Conservation (phyloP, 1,140 invertebrate genomes). For the Atta cephalotes region DNA sequence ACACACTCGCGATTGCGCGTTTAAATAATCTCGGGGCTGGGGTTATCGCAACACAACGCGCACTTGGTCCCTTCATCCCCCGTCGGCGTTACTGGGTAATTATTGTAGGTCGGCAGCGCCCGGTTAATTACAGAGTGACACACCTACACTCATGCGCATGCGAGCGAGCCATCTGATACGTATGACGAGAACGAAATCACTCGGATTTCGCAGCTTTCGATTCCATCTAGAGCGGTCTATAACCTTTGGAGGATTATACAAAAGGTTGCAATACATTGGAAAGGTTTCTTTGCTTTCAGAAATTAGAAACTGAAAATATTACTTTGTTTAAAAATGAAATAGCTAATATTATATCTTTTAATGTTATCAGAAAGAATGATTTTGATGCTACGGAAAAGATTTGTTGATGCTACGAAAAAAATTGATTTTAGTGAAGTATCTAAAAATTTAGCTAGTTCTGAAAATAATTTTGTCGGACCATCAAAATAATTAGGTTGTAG, state of each 20-base stretch:
- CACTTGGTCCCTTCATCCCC: background rate
- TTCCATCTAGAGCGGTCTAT: background rate
- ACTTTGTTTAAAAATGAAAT: background rate
- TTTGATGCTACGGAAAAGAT: no score
- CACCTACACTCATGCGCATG: conserved; percentile 47
- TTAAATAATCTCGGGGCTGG: conserved; percentile 47
- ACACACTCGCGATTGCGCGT: conserved; percentile 54
- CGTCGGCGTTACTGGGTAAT: conserved; percentile 39
- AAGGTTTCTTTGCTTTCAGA: background rate
- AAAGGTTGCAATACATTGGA: background rate
- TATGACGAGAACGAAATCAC: conserved; percentile 35
- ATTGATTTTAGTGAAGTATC: no score
- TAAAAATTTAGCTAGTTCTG: no score
- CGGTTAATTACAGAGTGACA: conserved; percentile 60
- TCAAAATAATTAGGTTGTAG: no score
- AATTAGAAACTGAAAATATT: background rate
- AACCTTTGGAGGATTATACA: background rate
- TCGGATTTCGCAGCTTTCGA: background rate
- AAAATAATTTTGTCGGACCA: no score
- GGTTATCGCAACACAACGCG: conserved; percentile 37
- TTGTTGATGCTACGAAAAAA: no score
- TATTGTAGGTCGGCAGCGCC: conserved; percentile 63
- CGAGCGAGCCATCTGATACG: conserved; percentile 39
- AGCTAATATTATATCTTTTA: background rate
- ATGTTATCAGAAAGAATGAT: no score